phyloP scores from a whole-genome alignment of 2,113 vertebrate species.

The Hippoglossus stenolepis region DNA sequence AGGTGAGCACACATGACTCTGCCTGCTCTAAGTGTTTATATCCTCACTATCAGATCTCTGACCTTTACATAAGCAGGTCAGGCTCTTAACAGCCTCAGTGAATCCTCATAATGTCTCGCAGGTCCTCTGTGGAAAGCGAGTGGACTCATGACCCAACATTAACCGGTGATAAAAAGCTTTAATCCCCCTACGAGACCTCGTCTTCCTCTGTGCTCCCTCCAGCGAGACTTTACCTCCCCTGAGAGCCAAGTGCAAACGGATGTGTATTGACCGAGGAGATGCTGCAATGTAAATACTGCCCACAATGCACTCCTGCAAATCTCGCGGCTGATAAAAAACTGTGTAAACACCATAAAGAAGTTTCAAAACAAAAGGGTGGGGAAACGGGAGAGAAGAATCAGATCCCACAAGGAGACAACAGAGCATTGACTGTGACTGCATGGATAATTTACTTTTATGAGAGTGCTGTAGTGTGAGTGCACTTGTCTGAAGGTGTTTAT shows the following conservation, averaged over 20 bases:
- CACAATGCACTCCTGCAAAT: slow-evolving; percentile 62
- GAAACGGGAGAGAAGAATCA: slow-evolving; percentile 25
- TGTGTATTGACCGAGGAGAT: slow-evolving; percentile 64
- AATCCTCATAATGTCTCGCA: slow-evolving; percentile 30
- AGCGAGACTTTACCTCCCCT: slow-evolving; percentile 37
- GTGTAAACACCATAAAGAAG: slow-evolving; percentile 73
- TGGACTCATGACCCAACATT: slow-evolving; percentile 47
- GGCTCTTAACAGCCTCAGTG: slow-evolving; percentile 18
- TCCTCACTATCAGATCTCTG: slow-evolving; percentile 41
- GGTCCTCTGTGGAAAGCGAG: slow-evolving; percentile 26
- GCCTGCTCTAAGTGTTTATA: slow-evolving; percentile 2
- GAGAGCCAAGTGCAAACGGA: slow-evolving; percentile 49
- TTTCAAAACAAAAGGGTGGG: slow-evolving; percentile 64
- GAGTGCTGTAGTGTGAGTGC: background rate
- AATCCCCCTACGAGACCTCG: slow-evolving; percentile 43
- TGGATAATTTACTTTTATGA: slow-evolving; percentile 47
- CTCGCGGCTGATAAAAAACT: slow-evolving; percentile 66
- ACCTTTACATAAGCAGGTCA: slow-evolving; percentile 10
- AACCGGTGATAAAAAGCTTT: slow-evolving; percentile 49
- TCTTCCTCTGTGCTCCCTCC: slow-evolving; percentile 37
- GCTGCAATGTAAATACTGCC: slow-evolving; percentile 67
- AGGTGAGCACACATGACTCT: background rate
- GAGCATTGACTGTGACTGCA: slow-evolving; percentile 23
- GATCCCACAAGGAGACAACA: slow-evolving; percentile 1
- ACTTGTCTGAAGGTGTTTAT: slow-evolving; percentile 13